Conservation (phyloP, 2,113 vertebrate genomes). For the Gallinago jamesoni region DNA sequence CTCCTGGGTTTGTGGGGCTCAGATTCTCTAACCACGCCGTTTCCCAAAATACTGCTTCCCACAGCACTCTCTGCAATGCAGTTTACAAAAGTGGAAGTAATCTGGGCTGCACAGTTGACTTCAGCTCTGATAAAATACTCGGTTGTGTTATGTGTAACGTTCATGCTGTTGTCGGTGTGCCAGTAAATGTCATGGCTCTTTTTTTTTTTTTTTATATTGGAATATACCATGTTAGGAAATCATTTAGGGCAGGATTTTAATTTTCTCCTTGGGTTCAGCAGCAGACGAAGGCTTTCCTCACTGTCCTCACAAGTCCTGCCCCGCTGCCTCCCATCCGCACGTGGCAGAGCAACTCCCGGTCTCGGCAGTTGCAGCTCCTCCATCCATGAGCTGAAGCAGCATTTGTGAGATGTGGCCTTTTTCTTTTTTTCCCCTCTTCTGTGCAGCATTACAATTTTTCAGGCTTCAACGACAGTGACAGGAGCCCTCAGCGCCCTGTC, state of each 20-base stretch:
- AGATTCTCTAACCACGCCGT: neutral
- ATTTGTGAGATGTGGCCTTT: neutral
- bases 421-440: neutral
- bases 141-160: neutral
- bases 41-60: conserved; percentile 5
- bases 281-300: neutral
- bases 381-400: neutral
- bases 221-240: neutral
- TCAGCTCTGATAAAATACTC: neutral
- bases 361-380: neutral
- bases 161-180: neutral
- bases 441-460: neutral
- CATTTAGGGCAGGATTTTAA: neutral
- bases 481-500: neutral
- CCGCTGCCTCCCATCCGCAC: neutral
- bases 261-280: neutral
- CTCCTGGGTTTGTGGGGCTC: neutral
- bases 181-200: conserved; percentile 21
- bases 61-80: neutral
- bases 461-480: neutral
- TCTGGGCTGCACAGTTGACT: conserved; percentile 25
- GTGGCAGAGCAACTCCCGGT: neutral
- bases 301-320: neutral
- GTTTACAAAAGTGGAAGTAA: conserved; percentile 25
- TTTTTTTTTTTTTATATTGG: neutral